Base-by-base conservation (phyloP, 1,140 invertebrate species). In the Aphidius ervi region DNA sequence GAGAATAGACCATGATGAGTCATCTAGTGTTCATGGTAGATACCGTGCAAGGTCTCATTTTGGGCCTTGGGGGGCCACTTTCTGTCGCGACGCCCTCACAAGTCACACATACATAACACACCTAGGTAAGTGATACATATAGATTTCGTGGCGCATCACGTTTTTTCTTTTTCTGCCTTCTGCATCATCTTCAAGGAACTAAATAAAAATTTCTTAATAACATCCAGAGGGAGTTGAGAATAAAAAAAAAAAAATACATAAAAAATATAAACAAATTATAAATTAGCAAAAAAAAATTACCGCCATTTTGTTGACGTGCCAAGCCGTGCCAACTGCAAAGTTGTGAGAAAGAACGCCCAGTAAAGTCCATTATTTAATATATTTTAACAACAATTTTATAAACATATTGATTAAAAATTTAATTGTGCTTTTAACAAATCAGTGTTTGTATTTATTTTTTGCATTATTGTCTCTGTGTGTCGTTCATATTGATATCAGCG, bases 401-500 rank as follows among this genome's bases (percentile, higher is more conserved):
- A 43, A 43, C 1, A 2, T 43, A 43, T 8, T 43, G 9, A 8
- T 43, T 43, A 3, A 10, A 3, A 2, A 10, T 43, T 43, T 7
- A 10, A 43, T 8, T 10, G 49, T 7, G 23, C 8, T 10, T 6
- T 10, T 16, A 16, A 16, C 16, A 16, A 37, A 37, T 5, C 10
- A 37, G 31, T 37, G 31, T 52, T 52, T 10, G 49, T 54, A 37
- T 37, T 42, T 54, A 37, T 42, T 40, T 42, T n/a, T 54, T 37
- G 40, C 39, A 40, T 40, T 40, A 41, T 54, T 54, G 52, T 37
- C 52, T 6, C 46, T 62, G 60, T 55, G 55, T 57, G 70, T 71
- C 75, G 75, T 77, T 82, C 83, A 85, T 84, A 81, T 85, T 85
- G 85, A 84, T 85, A 83, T 82, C 85, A 85, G 85, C 85, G 85